Evolutionary conservation across 2,888 invertebrate genomes (phyloP).

Genomic region (Tetragonula carbonaria): DNA sequence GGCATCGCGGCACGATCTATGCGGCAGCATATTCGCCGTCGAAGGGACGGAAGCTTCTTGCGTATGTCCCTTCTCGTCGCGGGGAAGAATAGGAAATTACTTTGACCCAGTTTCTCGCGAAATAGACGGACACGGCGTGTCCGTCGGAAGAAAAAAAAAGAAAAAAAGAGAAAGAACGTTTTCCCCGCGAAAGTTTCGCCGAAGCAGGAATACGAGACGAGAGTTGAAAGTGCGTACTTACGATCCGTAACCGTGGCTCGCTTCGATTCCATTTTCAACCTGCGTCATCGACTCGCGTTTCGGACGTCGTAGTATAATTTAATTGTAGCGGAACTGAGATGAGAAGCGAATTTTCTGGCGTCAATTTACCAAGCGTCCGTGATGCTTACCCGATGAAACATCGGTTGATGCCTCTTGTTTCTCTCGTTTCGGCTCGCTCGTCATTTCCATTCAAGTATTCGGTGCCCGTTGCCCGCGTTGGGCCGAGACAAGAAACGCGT

Average conservation of each 20-base stretch:
- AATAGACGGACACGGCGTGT: background rate
- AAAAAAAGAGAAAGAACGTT: background rate
- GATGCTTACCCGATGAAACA: too few relatives aligned
- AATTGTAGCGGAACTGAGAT: background rate
- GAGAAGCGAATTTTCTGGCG: background rate
- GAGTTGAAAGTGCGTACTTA: slow-evolving; percentile 12
- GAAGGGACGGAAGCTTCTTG: slow-evolving; percentile 9
- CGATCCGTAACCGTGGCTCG: background rate
- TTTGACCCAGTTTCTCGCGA: slow-evolving; percentile 20
- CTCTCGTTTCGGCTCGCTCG: slow-evolving; percentile 35
- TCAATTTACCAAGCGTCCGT: background rate
- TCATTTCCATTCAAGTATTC: slow-evolving; percentile 21
- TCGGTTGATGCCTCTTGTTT: background rate
- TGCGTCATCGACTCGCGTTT: background rate
- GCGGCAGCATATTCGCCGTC: slow-evolving; percentile 10
- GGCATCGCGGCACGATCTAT: slow-evolving; percentile 50
- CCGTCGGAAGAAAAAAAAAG: background rate
- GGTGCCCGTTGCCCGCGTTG: background rate
- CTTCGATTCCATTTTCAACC: background rate
- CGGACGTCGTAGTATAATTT: background rate
- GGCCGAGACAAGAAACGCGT: slow-evolving; percentile 12
- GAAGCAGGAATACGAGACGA: slow-evolving; percentile 1
- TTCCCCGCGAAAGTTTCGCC: background rate
- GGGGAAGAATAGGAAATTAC: background rate
- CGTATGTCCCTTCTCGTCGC: background rate